Conservation (phyloP, 35 echinoderm and acorn worm genomes). For the Amphiura filiformis region DNA sequence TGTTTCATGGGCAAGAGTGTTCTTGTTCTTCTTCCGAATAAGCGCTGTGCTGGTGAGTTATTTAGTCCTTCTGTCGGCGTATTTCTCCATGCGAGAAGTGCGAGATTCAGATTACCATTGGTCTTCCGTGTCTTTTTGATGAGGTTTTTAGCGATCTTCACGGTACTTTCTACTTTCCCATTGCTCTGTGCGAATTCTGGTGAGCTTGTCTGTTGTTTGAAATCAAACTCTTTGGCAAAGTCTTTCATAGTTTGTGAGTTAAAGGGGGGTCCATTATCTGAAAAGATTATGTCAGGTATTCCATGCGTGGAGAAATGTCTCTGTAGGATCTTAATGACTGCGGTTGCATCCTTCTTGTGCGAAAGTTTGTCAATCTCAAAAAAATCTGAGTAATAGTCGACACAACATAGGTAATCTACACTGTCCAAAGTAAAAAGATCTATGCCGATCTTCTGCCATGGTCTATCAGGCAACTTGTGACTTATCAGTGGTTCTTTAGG, state of each 20-base stretch:
- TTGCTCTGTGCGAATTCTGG: neutral
- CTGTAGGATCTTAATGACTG: constrained; percentile 20
- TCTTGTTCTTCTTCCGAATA: constrained; percentile 37
- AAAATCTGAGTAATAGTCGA: constrained; percentile 53
- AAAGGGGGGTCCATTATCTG: constrained; percentile 54
- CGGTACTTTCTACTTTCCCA: neutral
- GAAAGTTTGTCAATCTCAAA: constrained; percentile 32
- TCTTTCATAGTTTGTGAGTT: constrained; percentile 23
- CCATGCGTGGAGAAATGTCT: constrained; percentile 35
- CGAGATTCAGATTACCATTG: constrained; percentile 17
- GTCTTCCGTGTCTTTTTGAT: neutral
- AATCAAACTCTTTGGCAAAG: constrained; percentile 35
- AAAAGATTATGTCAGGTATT: constrained; percentile 36
- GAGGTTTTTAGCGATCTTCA: neutral
- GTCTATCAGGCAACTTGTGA: constrained; percentile 19
- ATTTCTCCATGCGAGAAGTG: constrained; percentile 50
- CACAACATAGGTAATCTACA: constrained; percentile 19
- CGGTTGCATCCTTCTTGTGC: constrained; percentile 17
- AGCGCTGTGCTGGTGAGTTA: constrained; percentile 39
- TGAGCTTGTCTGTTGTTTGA: constrained; percentile 34
- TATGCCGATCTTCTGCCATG: constrained; percentile 29
- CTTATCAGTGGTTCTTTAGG: constrained; percentile 15
- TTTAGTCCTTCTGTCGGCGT: constrained; percentile 36
- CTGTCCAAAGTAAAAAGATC: constrained; percentile 10
- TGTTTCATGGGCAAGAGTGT: constrained; percentile 9